phyloP scores from a whole-genome alignment of 1,140 invertebrate species.

The Holotrichia oblita region DNA sequence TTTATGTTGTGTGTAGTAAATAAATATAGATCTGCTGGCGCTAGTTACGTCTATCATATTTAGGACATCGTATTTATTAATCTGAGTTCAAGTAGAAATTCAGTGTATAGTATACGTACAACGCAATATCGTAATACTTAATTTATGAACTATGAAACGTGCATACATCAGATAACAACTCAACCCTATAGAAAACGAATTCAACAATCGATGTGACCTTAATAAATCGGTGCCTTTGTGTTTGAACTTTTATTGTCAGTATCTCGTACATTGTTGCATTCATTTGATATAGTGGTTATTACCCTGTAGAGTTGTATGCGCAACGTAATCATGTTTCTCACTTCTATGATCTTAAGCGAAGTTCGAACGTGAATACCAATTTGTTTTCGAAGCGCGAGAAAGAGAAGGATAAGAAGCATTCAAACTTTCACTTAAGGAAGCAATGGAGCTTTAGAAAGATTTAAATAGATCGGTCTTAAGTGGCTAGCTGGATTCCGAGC shows the following conservation, averaged over 20 bases:
- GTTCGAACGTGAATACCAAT: neutral
- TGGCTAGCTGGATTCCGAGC: neutral
- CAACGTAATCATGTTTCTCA: conserved; percentile 2
- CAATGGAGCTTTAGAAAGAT: neutral
- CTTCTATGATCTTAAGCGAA: neutral
- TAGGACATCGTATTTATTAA: neutral
- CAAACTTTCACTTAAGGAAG: conserved; percentile 21
- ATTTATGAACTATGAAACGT: conserved; percentile 3
- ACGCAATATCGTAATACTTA: neutral
- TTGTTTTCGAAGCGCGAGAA: neutral
- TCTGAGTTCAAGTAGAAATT: too few relatives aligned
- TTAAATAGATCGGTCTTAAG: conserved; percentile 10
- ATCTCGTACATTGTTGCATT: neutral
- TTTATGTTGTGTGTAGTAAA: too few relatives aligned
- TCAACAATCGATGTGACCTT: neutral
- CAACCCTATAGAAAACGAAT: neutral
- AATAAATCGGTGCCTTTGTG: conserved; percentile 20
- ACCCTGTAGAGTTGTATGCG: neutral
- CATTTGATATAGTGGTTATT: conserved; percentile 13
- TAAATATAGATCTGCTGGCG: too few relatives aligned
- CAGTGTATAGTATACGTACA: too few relatives aligned
- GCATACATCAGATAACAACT: neutral
- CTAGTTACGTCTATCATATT: neutral
- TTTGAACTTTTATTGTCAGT: conserved; percentile 2
- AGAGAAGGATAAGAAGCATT: neutral